Conservation (phyloP, 2,113 vertebrate species). For the Caranx melampygus region DNA sequence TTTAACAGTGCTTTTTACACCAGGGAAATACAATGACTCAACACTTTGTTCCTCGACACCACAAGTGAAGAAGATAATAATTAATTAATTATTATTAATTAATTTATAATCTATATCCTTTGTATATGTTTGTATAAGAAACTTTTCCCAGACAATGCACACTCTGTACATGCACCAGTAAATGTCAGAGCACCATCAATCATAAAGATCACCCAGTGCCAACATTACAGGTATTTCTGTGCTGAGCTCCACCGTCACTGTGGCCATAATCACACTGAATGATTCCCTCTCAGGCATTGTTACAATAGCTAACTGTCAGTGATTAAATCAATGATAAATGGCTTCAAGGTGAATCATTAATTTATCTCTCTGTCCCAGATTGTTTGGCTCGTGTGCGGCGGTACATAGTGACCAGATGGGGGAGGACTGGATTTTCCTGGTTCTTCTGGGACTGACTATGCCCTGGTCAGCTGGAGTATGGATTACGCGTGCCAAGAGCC, state of each 20-base stretch:
- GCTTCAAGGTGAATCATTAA: constrained; percentile 18
- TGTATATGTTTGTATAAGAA: not conserved
- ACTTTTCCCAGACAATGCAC: not conserved
- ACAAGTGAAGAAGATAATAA: not conserved
- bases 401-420: constrained; percentile 90
- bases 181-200: not conserved
- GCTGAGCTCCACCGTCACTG: not conserved
- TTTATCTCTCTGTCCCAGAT: constrained; percentile 77
- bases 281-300: constrained; percentile 11
- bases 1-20: not conserved
- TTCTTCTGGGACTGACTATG: constrained; percentile 96
- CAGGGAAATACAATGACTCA: not conserved
- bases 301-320: constrained; percentile 26
- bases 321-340: constrained; percentile 46
- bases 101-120: not conserved
- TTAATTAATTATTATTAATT: no score
- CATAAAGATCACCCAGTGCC: not conserved
- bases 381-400: constrained; percentile 86
- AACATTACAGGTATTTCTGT: not conserved
- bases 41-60: not conserved
- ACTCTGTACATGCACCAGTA: not conserved
- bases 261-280: constrained; percentile 8
- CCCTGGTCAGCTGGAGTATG: constrained; percentile 98
- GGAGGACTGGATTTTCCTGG: constrained; percentile 98
- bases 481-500: constrained; percentile 95